These are phyloP conservation scores for Stegophylla sp. DNA, from an alignment of 2,888 invertebrate species.

Conservation along the genomic window DNA sequence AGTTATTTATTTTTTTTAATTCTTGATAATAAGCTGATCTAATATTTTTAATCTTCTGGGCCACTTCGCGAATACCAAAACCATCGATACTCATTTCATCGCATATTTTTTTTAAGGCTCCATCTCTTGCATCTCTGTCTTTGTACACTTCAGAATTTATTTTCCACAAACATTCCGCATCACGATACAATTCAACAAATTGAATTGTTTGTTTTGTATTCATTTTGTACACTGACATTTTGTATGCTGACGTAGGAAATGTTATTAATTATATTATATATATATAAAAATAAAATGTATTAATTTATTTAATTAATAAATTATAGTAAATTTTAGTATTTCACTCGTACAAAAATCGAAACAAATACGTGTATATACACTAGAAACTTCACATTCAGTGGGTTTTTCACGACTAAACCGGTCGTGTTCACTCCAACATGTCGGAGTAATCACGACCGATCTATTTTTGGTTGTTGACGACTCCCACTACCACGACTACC, in stretches of 20 bases:
- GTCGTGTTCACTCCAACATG: conserved; percentile 38
- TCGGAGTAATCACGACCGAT: background rate
- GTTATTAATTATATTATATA: conserved; percentile 27
- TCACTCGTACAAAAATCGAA: conserved; percentile 17
- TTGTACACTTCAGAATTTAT: conserved; percentile 25
- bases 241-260: conserved; percentile 19
- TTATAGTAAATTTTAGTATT: conserved; percentile 21
- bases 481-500: background rate
- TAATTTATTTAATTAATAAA: conserved; percentile 26
- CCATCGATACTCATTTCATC: conserved; percentile 22
- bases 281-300: conserved; percentile 29
- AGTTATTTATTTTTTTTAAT: conserved; percentile 65
- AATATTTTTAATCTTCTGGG: conserved; percentile 26
- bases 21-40: conserved; percentile 39
- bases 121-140: conserved; percentile 61
- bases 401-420: conserved; percentile 27
- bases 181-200: conserved; percentile 65
- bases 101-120: conserved; percentile 17
- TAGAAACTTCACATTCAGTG: background rate
- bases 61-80: conserved; percentile 25
- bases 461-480: conserved; percentile 10
- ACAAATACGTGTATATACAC: conserved; percentile 28
- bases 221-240: conserved; percentile 22
- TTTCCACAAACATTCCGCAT: conserved; percentile 27
- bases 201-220: conserved; percentile 17